Evolutionary conservation across 2,888 invertebrate genomes (phyloP).

Genomic region (Asteroscopus sphinx): DNA sequence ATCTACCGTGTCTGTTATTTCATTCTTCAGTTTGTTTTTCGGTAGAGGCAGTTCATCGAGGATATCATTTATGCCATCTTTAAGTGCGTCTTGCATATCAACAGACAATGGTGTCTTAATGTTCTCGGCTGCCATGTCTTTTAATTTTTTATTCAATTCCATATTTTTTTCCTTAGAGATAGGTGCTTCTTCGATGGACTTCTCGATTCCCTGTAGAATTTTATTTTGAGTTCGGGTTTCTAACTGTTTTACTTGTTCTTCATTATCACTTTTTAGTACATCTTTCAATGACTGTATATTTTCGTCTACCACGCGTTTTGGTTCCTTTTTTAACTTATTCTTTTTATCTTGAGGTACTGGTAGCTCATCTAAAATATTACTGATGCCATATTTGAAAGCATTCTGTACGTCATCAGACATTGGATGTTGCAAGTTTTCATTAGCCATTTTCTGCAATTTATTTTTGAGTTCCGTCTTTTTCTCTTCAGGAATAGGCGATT

Average conservation of each 20-base stretch:
- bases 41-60: conserved; percentile 4
- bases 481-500: background rate
- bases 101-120: background rate
- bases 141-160: too few relatives aligned
- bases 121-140: background rate
- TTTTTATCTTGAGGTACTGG: conserved; percentile 2
- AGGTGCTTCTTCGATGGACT: too few relatives aligned
- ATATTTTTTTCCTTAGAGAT: too few relatives aligned
- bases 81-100: background rate
- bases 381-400: conserved; percentile 12
- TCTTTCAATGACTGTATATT: conserved; percentile 2
- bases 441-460: conserved; percentile 3
- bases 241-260: too few relatives aligned
- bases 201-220: too few relatives aligned
- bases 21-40: conserved; percentile 3
- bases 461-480: conserved; percentile 11
- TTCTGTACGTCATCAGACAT: background rate
- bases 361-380: conserved; percentile 2
- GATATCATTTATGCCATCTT: background rate
- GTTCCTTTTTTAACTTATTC: conserved; percentile 12
- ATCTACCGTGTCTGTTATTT: conserved; percentile 17
- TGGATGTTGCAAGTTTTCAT: conserved; percentile 5
- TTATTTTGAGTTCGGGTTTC: too few relatives aligned
- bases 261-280: background rate
- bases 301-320: conserved; percentile 5